Percentiles rank a stretch among this genome's conserved stretches.
These are phyloP conservation scores for Apis florea DNA, from an alignment of 1,140 invertebrate genomes.

Conservation along the genomic window DNA sequence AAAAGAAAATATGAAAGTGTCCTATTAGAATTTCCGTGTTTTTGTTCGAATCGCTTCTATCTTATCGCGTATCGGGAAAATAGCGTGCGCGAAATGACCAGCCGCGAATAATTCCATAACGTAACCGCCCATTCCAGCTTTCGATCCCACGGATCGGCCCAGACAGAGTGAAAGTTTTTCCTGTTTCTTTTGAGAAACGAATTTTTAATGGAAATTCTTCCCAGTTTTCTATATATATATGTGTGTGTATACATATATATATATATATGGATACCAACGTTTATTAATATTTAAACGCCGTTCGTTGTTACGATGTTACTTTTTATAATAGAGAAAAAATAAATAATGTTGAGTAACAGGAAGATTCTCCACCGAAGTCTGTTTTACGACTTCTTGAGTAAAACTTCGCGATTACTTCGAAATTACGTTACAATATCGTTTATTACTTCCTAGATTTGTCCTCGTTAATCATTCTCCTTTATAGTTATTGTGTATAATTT, in stretches of 20 bases:
- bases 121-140: background rate
- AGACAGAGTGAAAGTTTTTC: conserved; percentile 12
- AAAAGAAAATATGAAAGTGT: background rate
- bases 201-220: background rate
- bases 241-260: no score
- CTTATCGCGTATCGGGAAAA: background rate
- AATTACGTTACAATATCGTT: no score
- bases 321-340: background rate
- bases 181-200: background rate
- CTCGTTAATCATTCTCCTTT: background rate
- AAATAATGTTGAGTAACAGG: background rate
- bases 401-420: background rate
- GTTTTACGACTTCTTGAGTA: no score
- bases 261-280: background rate
- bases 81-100: conserved; percentile 4
- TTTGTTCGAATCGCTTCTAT: background rate
- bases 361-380: background rate
- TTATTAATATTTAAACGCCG: background rate
- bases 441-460: background rate
- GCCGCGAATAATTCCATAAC: background rate
- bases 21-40: conserved; percentile 19
- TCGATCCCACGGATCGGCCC: conserved; percentile 10
- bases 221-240: no score
- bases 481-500: background rate
- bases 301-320: background rate